phyloP scores from a whole-genome alignment of 2,888 invertebrate species.

The Nephrocerus scutellatus region DNA sequence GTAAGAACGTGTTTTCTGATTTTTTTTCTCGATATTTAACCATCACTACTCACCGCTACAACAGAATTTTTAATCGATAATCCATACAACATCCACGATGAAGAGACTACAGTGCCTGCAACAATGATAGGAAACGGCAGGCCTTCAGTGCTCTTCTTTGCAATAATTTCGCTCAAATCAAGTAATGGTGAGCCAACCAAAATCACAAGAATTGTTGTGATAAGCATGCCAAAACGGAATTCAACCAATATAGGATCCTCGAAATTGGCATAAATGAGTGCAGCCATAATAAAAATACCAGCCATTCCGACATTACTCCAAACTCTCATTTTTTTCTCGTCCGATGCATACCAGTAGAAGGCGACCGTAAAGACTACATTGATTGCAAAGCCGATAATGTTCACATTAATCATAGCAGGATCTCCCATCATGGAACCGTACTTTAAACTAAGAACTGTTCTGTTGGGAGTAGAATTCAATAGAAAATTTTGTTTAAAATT shows the following conservation, averaged over 20 bases:
- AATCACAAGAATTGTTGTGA: slow-evolving; percentile 53
- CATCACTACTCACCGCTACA: slow-evolving; percentile 34
- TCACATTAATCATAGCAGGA: slow-evolving; percentile 68
- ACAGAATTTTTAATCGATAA: slow-evolving; percentile 38
- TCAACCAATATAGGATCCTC: slow-evolving; percentile 62
- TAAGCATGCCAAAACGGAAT: slow-evolving; percentile 62
- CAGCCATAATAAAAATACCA: slow-evolving; percentile 52
- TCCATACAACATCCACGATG: slow-evolving; percentile 42
- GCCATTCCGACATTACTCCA: slow-evolving; percentile 55
- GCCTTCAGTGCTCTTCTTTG: slow-evolving; percentile 73
- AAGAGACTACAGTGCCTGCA: slow-evolving; percentile 67
- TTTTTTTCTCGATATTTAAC: background rate
- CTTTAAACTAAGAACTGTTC: slow-evolving; percentile 67
- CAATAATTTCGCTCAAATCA: slow-evolving; percentile 65
- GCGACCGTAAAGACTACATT: slow-evolving; percentile 61
- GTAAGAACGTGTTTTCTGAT: background rate
- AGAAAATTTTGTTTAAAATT: slow-evolving; percentile 5
- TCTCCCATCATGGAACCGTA: slow-evolving; percentile 69
- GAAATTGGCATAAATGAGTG: slow-evolving; percentile 58
- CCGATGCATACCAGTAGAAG: slow-evolving; percentile 60
- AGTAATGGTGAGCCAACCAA: slow-evolving; percentile 68
- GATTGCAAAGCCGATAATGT: slow-evolving; percentile 63
- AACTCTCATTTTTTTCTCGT: slow-evolving; percentile 50
- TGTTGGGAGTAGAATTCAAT: slow-evolving; percentile 40
- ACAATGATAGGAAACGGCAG: slow-evolving; percentile 84